Base-by-base conservation (phyloP, 2,888 invertebrate genomes). In the Protula sp. region DNA sequence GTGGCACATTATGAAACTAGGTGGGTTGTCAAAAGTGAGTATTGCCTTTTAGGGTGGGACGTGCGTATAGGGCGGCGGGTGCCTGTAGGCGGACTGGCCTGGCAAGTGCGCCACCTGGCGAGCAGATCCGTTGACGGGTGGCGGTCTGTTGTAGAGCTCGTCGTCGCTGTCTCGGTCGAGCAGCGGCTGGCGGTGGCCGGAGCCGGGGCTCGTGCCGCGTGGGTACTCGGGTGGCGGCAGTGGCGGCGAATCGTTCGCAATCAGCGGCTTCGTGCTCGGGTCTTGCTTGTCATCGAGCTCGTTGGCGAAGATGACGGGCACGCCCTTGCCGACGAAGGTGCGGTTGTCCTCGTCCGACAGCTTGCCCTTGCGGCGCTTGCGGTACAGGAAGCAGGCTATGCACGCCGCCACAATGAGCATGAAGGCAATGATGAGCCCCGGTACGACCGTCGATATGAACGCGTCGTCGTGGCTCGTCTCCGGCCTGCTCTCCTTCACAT, bases 51-150 rank as follows among this genome's bases (percentile, higher is more conserved):
- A 38, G 19, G 38, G 38, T 38, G 38, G 38, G 38, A 38, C 38
- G 19, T 38, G 94, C 74, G 95, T 94, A 83, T 97, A 95, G 47
- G 95, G 95, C 64, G 95, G 94, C 55, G 95, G 95, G 83, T 93
- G 92, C 77, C 94, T 88, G 86, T 94, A 93, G 72, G 92, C 91
- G 64, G 93, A 92, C 55, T 70, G 72, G 38, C 54, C 30, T 60
- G 58, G 38, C 9, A 19, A 14, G 9, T 38, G 9, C 9, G 38
- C 9, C 19, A 38, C 9, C 38, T 19, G 38, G 9, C 38, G 9
- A 19, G 9, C 38, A 14, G 9, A 9, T 38, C 38, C 1, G 72
- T 74, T 4, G 76, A 61, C 57, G n/a, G 62, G 62, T 19, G 62
- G 62, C 3, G 62, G 62, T 1, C 57, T 58, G 26, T 55, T 57